Evolutionary conservation across 1,140 invertebrate genomes (phyloP), one percentile per base, ranked within the genome.

Genomic region (Drosophila repleta): DNA sequence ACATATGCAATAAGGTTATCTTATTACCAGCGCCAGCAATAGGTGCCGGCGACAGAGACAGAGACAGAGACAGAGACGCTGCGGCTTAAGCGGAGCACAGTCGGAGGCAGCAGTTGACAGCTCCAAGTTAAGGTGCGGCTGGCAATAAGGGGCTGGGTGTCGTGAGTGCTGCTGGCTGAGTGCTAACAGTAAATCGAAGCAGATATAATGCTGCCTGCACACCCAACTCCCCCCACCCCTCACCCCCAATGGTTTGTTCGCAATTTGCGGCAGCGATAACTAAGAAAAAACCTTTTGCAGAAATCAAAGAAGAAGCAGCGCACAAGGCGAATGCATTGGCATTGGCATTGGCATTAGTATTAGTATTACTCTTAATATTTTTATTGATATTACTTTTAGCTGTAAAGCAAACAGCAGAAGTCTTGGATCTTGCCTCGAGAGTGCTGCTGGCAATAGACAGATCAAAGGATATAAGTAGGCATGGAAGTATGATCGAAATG

Each of bases 1-100:
- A 87, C 83, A 87, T 87, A 88, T 88, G 83, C 84, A 83, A 87
- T 88, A 73, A 79, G 83, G 83, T 87, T 88, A 87, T 88, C 83
- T 87, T 87, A 87, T 87, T 87, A 88, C 82, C 83, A 74, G 53
- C 20, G 29, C 29, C 55, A 58, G 24, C 21, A 53, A 46, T 26
- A 24, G 55, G 41, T 75, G 71, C 45, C 41, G 57, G 55, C 72
- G 51, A 53, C 69, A 49, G 63, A 48, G 48, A 37, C 21, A 51
- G 35, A 8, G 24, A 26, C 26, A 37, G 35, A 37, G 37, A 15
- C 8, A 11, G 37, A 51, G 41, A n/a, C 26, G 49, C 29, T 37
- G n/a, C 15, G 57, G 52, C 21, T 48, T 37, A 61, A 49, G 18
- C 18, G 18, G n/a, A n/a, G 10, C 7, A n/a, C 15, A 13, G 51